Percentiles rank a stretch among this genome's conserved stretches.
Conservation (phyloP, 2,113 vertebrate species). For the Silurus asotus region DNA sequence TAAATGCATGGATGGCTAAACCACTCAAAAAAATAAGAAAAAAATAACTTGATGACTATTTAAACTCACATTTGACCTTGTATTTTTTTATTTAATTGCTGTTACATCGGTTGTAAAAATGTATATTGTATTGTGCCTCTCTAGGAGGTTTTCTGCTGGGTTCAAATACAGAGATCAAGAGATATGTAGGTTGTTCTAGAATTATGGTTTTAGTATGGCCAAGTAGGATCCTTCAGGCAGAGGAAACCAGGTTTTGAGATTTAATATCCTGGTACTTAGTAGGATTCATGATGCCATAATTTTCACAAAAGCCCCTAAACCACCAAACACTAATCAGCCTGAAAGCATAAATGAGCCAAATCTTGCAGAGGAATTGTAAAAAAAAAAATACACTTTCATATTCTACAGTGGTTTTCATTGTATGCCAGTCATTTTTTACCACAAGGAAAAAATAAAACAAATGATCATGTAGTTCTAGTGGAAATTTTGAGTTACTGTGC, state of each 20-base stretch:
- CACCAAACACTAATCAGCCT: no score
- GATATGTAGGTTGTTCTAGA: background rate
- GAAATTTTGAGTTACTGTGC: background rate
- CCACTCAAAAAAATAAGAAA: background rate
- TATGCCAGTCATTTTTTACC: background rate
- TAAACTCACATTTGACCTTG: background rate
- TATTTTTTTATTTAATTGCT: background rate
- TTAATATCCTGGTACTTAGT: background rate
- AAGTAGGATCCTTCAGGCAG: background rate
- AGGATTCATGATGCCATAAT: no score
- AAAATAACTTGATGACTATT: background rate
- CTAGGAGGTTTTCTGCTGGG: background rate
- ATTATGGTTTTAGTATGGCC: background rate
- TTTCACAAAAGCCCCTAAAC: no score
- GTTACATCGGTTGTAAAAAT: background rate
- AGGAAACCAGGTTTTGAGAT: background rate
- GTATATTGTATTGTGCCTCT: background rate
- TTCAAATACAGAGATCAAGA: background rate
- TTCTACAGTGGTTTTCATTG: background rate
- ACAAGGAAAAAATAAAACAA: background rate
- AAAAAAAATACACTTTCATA: no score
- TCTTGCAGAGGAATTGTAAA: background rate
- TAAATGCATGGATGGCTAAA: background rate
- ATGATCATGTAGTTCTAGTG: background rate
- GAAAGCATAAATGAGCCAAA: background rate